Evolutionary conservation across 2,113 vertebrate species (phyloP).

Genomic region (Melanerpes formicivorus): DNA sequence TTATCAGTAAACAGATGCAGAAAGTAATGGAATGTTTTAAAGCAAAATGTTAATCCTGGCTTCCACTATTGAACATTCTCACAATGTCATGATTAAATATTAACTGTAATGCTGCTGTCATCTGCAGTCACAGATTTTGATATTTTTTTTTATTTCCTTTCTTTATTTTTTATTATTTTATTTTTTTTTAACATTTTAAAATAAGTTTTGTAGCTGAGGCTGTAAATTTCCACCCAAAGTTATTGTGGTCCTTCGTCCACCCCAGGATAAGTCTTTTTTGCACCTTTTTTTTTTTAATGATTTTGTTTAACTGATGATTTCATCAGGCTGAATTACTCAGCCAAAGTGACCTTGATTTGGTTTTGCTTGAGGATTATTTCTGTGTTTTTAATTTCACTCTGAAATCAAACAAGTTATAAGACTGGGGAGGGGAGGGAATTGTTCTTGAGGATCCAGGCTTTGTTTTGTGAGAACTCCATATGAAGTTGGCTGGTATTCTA

Average conservation of each 20-base stretch:
- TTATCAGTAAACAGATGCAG: slow-evolving; percentile 86
- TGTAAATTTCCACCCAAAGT: neutral
- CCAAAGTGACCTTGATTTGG: neutral
- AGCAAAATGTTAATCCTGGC: slow-evolving; percentile 82
- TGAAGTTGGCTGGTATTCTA: neutral
- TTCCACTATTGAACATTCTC: slow-evolving; percentile 80
- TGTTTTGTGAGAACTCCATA: neutral
- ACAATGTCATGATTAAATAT: slow-evolving; percentile 76
- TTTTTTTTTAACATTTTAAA: neutral
- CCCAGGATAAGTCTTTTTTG: neutral
- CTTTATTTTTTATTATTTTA: slow-evolving; percentile 26
- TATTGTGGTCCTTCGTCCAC: neutral
- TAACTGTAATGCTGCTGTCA: slow-evolving; percentile 75
- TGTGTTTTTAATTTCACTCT: neutral
- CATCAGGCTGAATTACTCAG: neutral
- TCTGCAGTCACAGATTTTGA: slow-evolving; percentile 58
- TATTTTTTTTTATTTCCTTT: slow-evolving; percentile 11
- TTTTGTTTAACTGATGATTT: neutral
- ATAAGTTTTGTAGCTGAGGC: slow-evolving; percentile 8
- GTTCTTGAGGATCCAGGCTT: neutral
- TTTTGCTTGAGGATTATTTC: neutral
- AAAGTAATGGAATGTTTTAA: slow-evolving; percentile 85
- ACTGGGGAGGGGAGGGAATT: neutral
- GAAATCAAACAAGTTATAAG: neutral
- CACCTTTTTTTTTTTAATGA: no score